Evolutionary conservation across 2,113 vertebrate species (phyloP).

Genomic region (Peucedramus taeniatus): DNA sequence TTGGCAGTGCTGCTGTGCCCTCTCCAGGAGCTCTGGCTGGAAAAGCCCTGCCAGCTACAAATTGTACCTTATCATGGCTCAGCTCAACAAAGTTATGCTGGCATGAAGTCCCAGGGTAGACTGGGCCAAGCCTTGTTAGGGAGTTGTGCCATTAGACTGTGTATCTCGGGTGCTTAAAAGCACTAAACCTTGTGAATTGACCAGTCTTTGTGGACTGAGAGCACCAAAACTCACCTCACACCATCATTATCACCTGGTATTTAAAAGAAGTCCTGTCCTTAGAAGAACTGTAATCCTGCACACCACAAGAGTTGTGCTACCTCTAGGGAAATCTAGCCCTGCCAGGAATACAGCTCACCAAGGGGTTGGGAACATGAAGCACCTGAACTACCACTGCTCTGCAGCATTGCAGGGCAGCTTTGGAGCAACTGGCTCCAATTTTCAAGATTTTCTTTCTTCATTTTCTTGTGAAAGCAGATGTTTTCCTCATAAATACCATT

Average conservation of each 20-base stretch:
- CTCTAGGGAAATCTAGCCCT: not conserved
- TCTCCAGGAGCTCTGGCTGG: not conserved
- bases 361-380: fast-evolving
- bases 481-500: not conserved
- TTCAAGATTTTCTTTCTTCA: not conserved
- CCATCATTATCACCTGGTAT: not conserved
- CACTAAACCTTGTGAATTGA: not conserved
- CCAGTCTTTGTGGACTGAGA: not conserved
- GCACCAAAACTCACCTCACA: not conserved
- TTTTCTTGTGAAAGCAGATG: not conserved
- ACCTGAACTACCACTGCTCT: not conserved
- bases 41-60: not conserved
- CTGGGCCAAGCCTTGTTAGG: not conserved
- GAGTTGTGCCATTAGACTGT: not conserved
- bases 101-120: not conserved
- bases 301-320: not conserved
- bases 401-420: not conserved
- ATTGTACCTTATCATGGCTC: not conserved
- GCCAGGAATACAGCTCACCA: not conserved
- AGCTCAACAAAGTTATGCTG: not conserved
- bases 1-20: not conserved
- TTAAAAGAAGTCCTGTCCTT: not conserved
- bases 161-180: not conserved
- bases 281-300: not conserved
- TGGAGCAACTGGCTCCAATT: not conserved